Evolutionary conservation across 2,113 vertebrate genomes (phyloP).

Genomic region (Crotalus tigris): DNA sequence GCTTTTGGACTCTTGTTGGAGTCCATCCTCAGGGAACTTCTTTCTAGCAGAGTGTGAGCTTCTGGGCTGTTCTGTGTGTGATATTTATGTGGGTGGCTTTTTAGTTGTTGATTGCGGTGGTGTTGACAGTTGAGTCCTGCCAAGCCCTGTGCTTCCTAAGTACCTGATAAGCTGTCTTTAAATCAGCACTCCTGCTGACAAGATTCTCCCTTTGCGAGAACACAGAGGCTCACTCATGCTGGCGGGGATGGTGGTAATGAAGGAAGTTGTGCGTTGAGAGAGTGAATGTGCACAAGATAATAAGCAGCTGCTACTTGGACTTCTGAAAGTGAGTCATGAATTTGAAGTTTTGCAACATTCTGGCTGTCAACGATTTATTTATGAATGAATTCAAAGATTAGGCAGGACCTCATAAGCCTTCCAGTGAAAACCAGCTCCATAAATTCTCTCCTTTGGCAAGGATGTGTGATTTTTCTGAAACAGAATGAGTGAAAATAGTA

Average conservation of each 20-base stretch:
- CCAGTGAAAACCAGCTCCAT: neutral
- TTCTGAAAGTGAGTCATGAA: neutral
- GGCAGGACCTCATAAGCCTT: neutral
- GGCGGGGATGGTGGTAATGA: neutral
- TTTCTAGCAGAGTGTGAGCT: no score
- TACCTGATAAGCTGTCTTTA: neutral
- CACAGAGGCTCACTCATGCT: neutral
- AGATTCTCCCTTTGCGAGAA: neutral
- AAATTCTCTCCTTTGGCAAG: neutral
- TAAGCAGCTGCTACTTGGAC: neutral
- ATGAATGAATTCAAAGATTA: neutral
- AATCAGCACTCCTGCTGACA: neutral
- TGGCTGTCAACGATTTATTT: neutral
- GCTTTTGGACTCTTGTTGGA: no score
- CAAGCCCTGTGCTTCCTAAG: neutral
- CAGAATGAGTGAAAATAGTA: neutral
- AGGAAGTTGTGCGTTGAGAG: neutral
- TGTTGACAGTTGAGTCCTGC: no score
- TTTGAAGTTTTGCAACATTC: neutral
- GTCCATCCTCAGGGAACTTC: no score
- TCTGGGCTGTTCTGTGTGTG: neutral
- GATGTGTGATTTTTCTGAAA: neutral
- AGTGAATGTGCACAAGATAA: neutral
- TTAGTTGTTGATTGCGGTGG: no score
- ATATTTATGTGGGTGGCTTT: neutral